Evolutionary conservation across 2,888 invertebrate species (phyloP).

Genomic region (Apocheima hispidaria): DNA sequence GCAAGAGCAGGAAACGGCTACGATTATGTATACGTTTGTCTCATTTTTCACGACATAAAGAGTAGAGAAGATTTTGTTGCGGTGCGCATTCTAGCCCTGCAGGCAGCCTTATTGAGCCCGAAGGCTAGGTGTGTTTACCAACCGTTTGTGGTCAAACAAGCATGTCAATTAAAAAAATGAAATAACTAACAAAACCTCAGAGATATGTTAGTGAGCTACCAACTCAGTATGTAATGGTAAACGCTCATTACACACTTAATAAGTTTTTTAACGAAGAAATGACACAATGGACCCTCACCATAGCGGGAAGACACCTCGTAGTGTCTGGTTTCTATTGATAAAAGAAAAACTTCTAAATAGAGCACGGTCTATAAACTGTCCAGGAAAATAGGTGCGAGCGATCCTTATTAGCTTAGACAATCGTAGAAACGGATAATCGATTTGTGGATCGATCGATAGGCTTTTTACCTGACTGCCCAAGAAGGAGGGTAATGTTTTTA

Average conservation of each 20-base stretch:
- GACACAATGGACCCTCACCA: slow-evolving; percentile 11
- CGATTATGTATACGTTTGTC: too few species aligned
- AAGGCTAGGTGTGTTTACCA: too few species aligned
- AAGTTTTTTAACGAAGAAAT: slow-evolving; percentile 11
- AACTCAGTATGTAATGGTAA: slow-evolving; percentile 18
- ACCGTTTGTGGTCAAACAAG: too few species aligned
- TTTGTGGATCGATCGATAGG: neutral
- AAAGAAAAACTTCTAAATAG: neutral
- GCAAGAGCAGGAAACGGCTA: too few species aligned
- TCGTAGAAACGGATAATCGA: neutral
- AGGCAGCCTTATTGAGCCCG: too few species aligned
- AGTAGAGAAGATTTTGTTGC: too few species aligned
- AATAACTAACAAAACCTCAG: neutral
- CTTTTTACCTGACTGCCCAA: neutral
- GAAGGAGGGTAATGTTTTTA: too few species aligned
- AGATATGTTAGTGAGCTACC: slow-evolving; percentile 9
- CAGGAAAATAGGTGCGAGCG: neutral
- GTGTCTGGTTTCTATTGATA: neutral
- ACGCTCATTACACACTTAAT: slow-evolving; percentile 11
- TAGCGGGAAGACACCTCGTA: slow-evolving; percentile 9
- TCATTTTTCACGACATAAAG: too few species aligned
- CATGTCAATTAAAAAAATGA: neutral
- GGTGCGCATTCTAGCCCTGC: too few species aligned
- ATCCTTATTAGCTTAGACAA: slow-evolving; percentile 2
- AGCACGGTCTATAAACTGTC: too few species aligned